Evolutionary conservation across 2,113 vertebrate genomes (phyloP), one percentile per base, ranked within the genome.

Genomic region (Leptocoma aspasia): DNA sequence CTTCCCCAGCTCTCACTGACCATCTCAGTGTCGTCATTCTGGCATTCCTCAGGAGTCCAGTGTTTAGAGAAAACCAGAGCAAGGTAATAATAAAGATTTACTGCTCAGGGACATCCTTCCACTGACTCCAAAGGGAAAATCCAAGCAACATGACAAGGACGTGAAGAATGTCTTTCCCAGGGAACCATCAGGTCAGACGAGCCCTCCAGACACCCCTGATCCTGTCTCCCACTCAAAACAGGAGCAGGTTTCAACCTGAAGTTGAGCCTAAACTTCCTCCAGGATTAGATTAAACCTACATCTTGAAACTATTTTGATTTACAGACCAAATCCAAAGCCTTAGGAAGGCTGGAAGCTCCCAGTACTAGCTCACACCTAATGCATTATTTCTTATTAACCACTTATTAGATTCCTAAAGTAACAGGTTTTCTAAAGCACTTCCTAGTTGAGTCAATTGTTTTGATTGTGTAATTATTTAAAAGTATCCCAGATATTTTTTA

Each of bases 91-190:
- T 7, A 44, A 53, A 70, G 78, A 70, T 56, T 83, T 63, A 50
- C 41, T 35, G 57, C 54, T 73, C 59, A 22, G 52, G 60, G 53
- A 19, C 23, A 13, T 71, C 57, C n/a, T 65, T 65, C 35, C 28
- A 26, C 30, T 30, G 30, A 19, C 15, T 45, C 13, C 0, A 4
- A 76, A 76, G 15, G 8, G n/a, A 60, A 88, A 64, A 33, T 9
- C 26, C 42, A 71, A 78, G 52, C 20, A 39, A 45, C 19, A 1
- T 1, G 21, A 45, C 1, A 2, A 80, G 45, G 49, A 45, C 71
- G 10, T 0, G 1, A 50, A 30, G 65, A 68, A 63, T 0, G 0
- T 21, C 33, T 35, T 71, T 33, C n/a, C 35, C 21, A 15, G 8
- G n/a, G 18, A 39, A 17, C 14, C 17, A 5, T 37, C 26, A 13